Evolutionary conservation across 2,888 invertebrate genomes (phyloP), one percentile per base, ranked within the genome.

Genomic region (Macrosoma leucophasiata): DNA sequence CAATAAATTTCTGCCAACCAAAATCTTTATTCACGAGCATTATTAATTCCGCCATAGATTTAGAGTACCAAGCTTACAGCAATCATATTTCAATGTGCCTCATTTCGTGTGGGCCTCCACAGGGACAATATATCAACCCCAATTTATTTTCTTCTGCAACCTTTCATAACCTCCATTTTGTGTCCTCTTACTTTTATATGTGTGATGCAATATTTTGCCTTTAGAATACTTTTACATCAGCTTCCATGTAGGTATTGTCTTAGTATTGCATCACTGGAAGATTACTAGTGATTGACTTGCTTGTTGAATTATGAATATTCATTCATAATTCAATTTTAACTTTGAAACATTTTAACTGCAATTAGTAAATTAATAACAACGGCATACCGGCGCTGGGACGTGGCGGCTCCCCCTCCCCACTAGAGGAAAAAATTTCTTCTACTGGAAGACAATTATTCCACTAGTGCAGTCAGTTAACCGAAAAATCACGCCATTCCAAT

Each of bases 121-220:
- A 33, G 69, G 66, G 66, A 67, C 62, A 60, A 70, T 71, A 71
- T 67, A 71, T 71, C 68, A 72, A 62, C 58, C 63, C 54, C 54
- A 70, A 74, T 73, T 71, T 74, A 72, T 74, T 72, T 65, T 67
- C 65, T 62, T 58, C 54, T 55, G 48, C 54, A 60, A 62, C 62
- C 57, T 65, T 64, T 65, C 65, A 63, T 70, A 68, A 63, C 62
- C 50, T 53, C 34, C 50, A 55, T 58, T 55, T 58, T 39, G 37
- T 39, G 29, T 33, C 38, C 40, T 41, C 41, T 25, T 36, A 4
- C 17, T 17, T 17, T 33, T 45, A 33, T 45, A 36, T 41, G 34
- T 33, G 33, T 18, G 32, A 30, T 17, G 17, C 4, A 30, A 35
- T 30, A 38, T 29, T 27, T 25, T 32, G 19, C 27, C 14, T 10